Conservation (phyloP, 2,888 invertebrate genomes). For the Melanostoma scalare region DNA sequence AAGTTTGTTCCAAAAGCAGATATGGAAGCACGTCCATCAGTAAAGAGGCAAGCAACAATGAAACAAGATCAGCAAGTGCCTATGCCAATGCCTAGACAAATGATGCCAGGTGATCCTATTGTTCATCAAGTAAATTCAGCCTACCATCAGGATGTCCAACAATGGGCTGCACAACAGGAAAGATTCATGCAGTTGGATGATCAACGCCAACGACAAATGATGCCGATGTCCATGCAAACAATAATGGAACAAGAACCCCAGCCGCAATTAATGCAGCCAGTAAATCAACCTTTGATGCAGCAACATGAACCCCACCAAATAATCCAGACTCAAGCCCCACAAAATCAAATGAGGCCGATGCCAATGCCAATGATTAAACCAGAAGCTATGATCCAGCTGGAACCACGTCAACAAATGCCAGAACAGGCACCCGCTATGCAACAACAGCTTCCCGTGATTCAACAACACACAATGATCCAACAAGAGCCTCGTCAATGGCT, state of each 20-base stretch:
- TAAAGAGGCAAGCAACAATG: slow-evolving; percentile 51
- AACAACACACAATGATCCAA: slow-evolving; percentile 21
- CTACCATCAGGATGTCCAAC: not conserved
- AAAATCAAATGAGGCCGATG: not conserved
- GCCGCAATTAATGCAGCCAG: not conserved
- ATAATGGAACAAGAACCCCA: slow-evolving; percentile 8
- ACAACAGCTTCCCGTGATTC: not conserved
- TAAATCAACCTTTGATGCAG: too few relatives aligned
- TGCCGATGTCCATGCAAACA: slow-evolving; percentile 11
- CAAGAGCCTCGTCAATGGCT: slow-evolving; percentile 39
- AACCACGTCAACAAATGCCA: slow-evolving; percentile 1
- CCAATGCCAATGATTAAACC: slow-evolving; percentile 9
- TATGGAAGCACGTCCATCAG: slow-evolving; percentile 48
- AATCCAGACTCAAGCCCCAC: not conserved
- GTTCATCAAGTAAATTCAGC: slow-evolving; percentile 15
- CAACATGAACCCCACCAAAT: slow-evolving; percentile 25
- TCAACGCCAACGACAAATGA: slow-evolving; percentile 21
- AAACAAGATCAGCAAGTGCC: slow-evolving; percentile 2
- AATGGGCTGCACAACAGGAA: not conserved
- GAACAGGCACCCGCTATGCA: not conserved
- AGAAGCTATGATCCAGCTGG: slow-evolving; percentile 7
- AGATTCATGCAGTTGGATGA: slow-evolving; percentile 15
- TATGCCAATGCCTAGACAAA: not conserved
- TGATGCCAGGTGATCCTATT: not conserved
- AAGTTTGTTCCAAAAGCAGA: slow-evolving; percentile 50